phyloP scores from a whole-genome alignment of 35 echinoderm and acorn worm species.

The Apostichopus japonicus region DNA sequence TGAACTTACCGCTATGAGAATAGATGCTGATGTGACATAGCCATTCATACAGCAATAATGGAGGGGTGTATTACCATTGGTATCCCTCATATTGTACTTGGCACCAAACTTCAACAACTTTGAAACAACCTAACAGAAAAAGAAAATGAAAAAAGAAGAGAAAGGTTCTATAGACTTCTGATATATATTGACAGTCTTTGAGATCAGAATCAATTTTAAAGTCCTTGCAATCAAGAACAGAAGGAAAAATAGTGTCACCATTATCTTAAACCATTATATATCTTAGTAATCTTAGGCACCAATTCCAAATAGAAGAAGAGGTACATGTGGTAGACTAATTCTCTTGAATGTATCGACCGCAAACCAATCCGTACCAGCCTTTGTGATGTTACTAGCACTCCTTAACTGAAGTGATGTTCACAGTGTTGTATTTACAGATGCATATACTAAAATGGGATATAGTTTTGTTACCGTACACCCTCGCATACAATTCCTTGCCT shows the following conservation, averaged over 20 bases:
- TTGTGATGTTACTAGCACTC: too few relatives aligned
- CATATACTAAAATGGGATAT: too few relatives aligned
- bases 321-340: too few relatives aligned
- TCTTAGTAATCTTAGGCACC: too few relatives aligned
- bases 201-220: not conserved
- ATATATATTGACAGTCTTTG: not conserved
- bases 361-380: too few relatives aligned
- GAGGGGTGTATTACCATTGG: constrained; percentile 83
- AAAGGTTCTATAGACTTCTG: not conserved
- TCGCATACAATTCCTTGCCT: too few relatives aligned
- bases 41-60: constrained; percentile 95
- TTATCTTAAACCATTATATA: too few relatives aligned
- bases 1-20: constrained; percentile 73
- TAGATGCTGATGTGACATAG: constrained; percentile 59
- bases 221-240: not conserved
- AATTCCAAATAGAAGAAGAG: too few relatives aligned
- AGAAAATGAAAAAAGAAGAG: not conserved
- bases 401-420: too few relatives aligned
- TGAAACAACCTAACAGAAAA: constrained; percentile 72
- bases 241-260: not conserved
- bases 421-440: too few relatives aligned
- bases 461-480: too few relatives aligned
- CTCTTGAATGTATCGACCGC: too few relatives aligned
- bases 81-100: constrained; percentile 93
- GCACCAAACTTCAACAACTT: constrained; percentile 86